Evolutionary conservation across 2,797 vertebrate genomes (phyloP), one percentile per base, ranked within the genome.

Genomic region (Rhodeus uyekii): DNA sequence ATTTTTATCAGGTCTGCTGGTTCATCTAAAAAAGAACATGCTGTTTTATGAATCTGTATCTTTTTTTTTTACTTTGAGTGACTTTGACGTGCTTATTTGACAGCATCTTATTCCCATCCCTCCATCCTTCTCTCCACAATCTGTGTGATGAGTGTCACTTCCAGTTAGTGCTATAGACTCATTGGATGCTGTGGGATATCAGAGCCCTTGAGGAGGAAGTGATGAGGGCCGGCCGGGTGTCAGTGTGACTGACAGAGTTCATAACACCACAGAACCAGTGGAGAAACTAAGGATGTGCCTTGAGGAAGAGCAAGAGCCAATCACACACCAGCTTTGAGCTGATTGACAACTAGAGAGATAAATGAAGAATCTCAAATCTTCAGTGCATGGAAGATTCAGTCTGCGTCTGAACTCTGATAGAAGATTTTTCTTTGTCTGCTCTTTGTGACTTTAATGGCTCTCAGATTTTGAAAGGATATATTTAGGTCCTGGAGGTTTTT

Each of bases 61-160:
- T 75, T 27, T 42, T n/a, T n/a, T n/a, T 48, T 29, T 19, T 7
- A 38, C 18, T 74, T 32, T 60, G 58, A 24, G 3, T 38, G 60
- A 53, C 38, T 44, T 22, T 60, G 81, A 69, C 64, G 32, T 3
- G 36, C 63, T 61, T 27, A 44, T 76, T 32, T 83, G 64, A 76
- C 42, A 63, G 60, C 46, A 44, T 71, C 38, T 14, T 18, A 46
- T 60, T 61, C 50, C 48, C 19, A 64, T 82, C 72, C 46, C 53
- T 55, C 29, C 55, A 48, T 55, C 39, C 38, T 42, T 38, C 24
- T 8, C 39, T 39, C 18, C 3, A 44, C 39, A 16, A 8, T 22
- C 39, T n/a, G 46, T 53, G n/a, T 64, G 48, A 82, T 14, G 29
- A 67, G 29, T 60, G 73, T 76, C 64, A 76, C 61, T 76, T 77